Conservation (phyloP, 2,797 vertebrate species). For the Siniperca undulata region DNA sequence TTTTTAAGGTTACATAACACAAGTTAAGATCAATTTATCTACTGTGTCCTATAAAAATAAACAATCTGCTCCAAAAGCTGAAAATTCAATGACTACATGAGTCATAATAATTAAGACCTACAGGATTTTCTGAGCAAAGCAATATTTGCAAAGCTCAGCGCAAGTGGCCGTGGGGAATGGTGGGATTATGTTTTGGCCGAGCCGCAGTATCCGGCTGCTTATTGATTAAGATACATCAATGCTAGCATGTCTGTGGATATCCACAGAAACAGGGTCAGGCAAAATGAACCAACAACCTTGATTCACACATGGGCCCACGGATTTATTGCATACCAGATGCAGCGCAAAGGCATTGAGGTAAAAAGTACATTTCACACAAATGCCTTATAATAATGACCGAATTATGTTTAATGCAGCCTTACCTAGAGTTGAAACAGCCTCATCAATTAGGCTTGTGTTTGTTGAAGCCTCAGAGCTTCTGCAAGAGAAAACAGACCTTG, state of each 20-base stretch:
- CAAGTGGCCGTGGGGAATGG: slow-evolving; percentile 1
- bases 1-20: background rate
- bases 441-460: slow-evolving; percentile 93
- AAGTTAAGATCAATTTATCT: background rate
- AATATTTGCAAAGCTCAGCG: slow-evolving; percentile 30
- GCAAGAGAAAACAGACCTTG: slow-evolving; percentile 69
- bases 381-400: background rate
- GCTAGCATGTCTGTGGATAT: background rate
- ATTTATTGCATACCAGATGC: background rate
- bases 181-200: slow-evolving; percentile 20
- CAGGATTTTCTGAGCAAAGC: slow-evolving; percentile 24
- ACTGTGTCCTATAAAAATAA: slow-evolving; percentile 20
- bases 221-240: slow-evolving; percentile 22
- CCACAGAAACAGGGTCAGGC: background rate
- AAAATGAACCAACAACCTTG: background rate
- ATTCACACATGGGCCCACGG: background rate
- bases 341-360: background rate
- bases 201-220: background rate
- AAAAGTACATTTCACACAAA: slow-evolving; percentile 4
- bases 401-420: slow-evolving; percentile 56
- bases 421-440: slow-evolving; percentile 97
- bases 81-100: background rate
- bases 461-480: slow-evolving; percentile 87
- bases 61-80: background rate
- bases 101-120: slow-evolving; percentile 19